Percentiles rank a stretch among this genome's conserved stretches.
Conservation (phyloP, 2,797 vertebrate species). For the Pygocentrus nattereri region DNA sequence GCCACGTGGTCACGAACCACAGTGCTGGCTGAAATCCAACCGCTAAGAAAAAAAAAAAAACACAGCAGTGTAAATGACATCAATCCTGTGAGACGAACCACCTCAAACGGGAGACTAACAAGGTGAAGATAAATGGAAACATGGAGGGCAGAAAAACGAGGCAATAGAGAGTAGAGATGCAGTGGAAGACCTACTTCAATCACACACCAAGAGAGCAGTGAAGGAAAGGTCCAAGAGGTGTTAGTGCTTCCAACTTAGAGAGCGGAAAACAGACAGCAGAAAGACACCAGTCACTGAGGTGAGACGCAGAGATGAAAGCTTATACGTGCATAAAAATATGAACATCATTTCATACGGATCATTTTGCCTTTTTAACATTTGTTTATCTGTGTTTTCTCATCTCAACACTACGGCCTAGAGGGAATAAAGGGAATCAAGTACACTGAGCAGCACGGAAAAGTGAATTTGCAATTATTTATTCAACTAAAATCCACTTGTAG, state of each 20-base stretch:
- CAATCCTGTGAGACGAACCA: neutral
- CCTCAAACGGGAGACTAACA: neutral
- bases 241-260: constrained; percentile 45
- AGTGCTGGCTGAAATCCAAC: constrained; percentile 88
- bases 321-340: constrained; percentile 37
- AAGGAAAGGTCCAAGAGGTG: constrained; percentile 42
- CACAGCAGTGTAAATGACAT: neutral
- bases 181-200: constrained; percentile 45
- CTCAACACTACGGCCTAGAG: neutral
- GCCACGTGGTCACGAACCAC: constrained; percentile 63
- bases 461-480: too few relatives aligned
- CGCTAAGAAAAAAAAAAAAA: constrained; percentile 72
- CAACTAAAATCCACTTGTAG: neutral
- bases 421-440: neutral
- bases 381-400: neutral
- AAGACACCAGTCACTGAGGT: constrained; percentile 72
- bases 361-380: neutral
- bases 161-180: constrained; percentile 13
- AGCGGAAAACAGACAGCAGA: constrained; percentile 68
- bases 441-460: neutral
- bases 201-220: constrained; percentile 41
- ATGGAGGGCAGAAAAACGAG: constrained; percentile 20
- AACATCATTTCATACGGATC: neutral
- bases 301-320: constrained; percentile 51
- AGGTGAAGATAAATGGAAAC: neutral